These are phyloP conservation scores for Thymelicus lineola DNA, from an alignment of 2,888 invertebrate genomes.

Conservation along the genomic window DNA sequence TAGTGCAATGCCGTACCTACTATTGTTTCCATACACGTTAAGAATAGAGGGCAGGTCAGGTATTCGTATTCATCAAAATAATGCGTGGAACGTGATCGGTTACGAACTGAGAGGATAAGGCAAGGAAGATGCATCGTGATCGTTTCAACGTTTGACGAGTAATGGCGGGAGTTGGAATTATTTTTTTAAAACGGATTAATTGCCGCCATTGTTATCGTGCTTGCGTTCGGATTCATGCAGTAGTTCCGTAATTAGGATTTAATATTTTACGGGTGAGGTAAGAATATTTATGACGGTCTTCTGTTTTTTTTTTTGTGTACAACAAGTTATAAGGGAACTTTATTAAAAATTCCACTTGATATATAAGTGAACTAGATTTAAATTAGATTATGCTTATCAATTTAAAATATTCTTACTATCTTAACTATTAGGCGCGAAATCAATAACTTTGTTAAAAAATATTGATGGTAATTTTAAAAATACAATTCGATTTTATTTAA, in stretches of 20 bases:
- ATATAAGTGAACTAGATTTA: too few species aligned
- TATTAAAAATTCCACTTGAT: too few species aligned
- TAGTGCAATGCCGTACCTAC: constrained; percentile 23
- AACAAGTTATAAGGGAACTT: not conserved
- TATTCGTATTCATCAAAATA: constrained; percentile 72
- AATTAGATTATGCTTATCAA: too few species aligned
- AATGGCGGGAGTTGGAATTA: constrained; percentile 59
- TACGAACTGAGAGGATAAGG: constrained; percentile 66
- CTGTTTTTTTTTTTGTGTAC: not conserved
- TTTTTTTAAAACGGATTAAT: constrained; percentile 64
- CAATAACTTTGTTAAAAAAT: too few species aligned
- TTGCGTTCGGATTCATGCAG: constrained; percentile 37
- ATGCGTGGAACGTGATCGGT: constrained; percentile 77
- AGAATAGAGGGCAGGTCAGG: constrained; percentile 34
- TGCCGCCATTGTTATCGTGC: constrained; percentile 61
- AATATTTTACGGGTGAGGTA: not conserved
- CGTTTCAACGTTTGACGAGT: constrained; percentile 62
- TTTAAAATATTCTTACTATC: too few species aligned
- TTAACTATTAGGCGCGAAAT: too few species aligned
- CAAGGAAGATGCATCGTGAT: constrained; percentile 62
- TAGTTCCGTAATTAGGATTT: not conserved
- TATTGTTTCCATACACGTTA: constrained; percentile 25
- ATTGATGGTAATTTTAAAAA: too few species aligned
- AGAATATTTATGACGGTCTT: not conserved
- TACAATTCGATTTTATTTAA: too few species aligned